Percentiles rank a stretch among this genome's conserved stretches.
Conservation (phyloP, 2,113 vertebrate species). For the Diglossa brunneiventris region DNA sequence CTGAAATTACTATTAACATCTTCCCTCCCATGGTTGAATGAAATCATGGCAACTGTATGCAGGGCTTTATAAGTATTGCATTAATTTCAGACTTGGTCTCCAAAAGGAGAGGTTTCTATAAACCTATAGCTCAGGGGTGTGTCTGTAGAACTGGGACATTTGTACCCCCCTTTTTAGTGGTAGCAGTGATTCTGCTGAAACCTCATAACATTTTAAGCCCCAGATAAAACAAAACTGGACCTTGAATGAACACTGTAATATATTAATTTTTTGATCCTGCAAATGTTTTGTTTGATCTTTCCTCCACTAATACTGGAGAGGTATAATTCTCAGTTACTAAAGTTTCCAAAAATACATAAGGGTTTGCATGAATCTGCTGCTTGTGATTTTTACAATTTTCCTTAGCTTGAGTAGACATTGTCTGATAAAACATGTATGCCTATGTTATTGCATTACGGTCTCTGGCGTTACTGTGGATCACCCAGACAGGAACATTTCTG, state of each 20-base stretch:
- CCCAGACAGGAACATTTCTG: background rate
- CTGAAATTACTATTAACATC: background rate
- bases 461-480: background rate
- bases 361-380: background rate
- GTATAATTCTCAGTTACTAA: background rate
- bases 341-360: background rate
- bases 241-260: background rate
- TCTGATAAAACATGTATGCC: background rate
- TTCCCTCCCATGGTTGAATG: background rate
- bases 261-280: background rate
- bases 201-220: background rate
- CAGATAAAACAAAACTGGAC: background rate
- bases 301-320: background rate
- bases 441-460: background rate
- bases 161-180: background rate
- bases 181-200: background rate
- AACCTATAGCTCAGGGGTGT: fast-evolving
- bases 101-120: background rate
- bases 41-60: background rate
- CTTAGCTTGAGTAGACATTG: background rate
- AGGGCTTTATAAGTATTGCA: background rate
- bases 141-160: background rate
- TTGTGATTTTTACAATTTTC: background rate
- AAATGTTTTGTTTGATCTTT: background rate
- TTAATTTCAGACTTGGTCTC: background rate